phyloP scores from a whole-genome alignment of 2,797 vertebrate species.

The Chelon auratus region DNA sequence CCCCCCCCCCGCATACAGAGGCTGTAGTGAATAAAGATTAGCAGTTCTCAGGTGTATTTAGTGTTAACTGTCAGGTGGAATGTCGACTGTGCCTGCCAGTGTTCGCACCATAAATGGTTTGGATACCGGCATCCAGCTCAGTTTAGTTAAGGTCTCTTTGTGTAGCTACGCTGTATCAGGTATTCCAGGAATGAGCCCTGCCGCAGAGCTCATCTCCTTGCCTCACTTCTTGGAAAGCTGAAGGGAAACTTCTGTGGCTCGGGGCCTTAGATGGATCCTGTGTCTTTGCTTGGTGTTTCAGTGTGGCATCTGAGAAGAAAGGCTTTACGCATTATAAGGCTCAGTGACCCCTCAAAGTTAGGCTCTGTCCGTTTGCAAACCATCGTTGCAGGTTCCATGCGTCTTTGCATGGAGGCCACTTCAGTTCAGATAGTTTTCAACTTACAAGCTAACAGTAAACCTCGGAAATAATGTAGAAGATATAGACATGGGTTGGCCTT shows the following conservation, averaged over 20 bases:
- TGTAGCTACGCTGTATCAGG: constrained; percentile 29
- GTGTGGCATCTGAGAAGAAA: not conserved
- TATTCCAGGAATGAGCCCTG: constrained; percentile 69
- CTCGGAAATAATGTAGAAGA: too few species aligned
- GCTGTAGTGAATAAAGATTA: constrained; percentile 20
- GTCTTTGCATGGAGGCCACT: too few species aligned
- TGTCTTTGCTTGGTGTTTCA: not conserved
- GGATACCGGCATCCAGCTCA: constrained; percentile 40
- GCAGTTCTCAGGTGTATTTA: constrained; percentile 30
- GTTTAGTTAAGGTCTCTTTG: constrained; percentile 15
- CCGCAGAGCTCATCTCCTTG: constrained; percentile 31
- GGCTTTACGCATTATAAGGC: not conserved
- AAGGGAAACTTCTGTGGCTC: constrained; percentile 47
- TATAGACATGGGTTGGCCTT: too few species aligned
- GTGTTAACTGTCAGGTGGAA: constrained; percentile 31
- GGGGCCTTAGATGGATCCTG: constrained; percentile 17
- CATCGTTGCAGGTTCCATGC: too few species aligned
- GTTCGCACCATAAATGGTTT: constrained; percentile 34
- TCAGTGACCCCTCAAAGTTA: too few species aligned
- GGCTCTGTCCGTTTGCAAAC: too few species aligned
- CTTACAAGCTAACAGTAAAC: too few species aligned
- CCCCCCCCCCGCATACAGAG: constrained; percentile 7
- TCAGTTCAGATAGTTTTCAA: too few species aligned
- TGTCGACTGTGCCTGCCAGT: constrained; percentile 3
- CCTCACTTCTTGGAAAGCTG: constrained; percentile 46